Evolutionary conservation across 2,888 invertebrate species (phyloP).

Genomic region (Watsonalla binaria): DNA sequence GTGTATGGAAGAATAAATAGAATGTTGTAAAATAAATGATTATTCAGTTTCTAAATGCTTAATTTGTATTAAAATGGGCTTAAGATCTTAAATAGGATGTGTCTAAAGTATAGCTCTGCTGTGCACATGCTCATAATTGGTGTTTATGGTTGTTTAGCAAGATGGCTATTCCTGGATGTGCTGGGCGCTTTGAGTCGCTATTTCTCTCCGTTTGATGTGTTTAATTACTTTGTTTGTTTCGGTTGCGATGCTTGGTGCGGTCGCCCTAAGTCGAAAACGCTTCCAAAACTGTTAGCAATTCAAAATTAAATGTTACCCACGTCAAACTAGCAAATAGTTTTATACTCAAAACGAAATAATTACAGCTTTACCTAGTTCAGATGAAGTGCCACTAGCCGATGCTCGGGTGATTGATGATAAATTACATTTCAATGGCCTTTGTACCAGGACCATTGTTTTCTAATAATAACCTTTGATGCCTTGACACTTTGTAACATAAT

Average conservation of each 20-base stretch:
- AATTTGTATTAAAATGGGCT: not conserved
- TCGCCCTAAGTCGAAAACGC: conserved; percentile 66
- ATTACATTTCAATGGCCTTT: conserved; percentile 4
- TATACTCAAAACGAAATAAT: conserved; percentile 65
- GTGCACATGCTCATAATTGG: not conserved
- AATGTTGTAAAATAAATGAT: too few relatives aligned
- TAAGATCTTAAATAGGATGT: too few relatives aligned
- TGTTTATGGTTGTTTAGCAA: conserved; percentile 7
- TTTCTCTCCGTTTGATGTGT: conserved; percentile 74
- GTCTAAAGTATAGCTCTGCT: not conserved
- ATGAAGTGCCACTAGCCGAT: conserved; percentile 31
- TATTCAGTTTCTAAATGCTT: too few relatives aligned
- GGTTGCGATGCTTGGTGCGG: conserved; percentile 71
- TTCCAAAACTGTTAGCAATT: conserved; percentile 69
- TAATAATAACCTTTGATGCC: not conserved
- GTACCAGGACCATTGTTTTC: not conserved
- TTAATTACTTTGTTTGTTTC: conserved; percentile 78
- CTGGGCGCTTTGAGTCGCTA: conserved; percentile 59
- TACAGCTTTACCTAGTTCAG: conserved; percentile 33
- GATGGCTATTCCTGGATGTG: conserved; percentile 14
- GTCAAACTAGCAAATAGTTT: conserved; percentile 73
- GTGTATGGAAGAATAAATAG: too few relatives aligned
- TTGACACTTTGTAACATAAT: not conserved
- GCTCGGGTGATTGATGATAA: conserved; percentile 18
- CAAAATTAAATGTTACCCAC: conserved; percentile 74